These are phyloP conservation scores for Protonibea diacanthus DNA, from an alignment of 2,797 vertebrate genomes.

Conservation along the genomic window DNA sequence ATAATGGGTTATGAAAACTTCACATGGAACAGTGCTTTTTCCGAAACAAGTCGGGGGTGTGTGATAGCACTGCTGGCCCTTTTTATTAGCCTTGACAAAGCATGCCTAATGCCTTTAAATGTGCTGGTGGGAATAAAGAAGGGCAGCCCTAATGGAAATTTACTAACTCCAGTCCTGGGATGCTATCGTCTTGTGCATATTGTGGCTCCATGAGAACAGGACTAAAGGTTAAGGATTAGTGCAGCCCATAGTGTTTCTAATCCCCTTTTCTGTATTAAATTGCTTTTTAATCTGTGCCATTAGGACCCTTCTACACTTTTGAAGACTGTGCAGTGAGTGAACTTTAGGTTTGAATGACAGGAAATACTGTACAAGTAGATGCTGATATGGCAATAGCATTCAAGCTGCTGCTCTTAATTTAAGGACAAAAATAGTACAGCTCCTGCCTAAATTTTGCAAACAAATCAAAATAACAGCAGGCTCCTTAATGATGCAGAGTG, in stretches of 20 bases:
- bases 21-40: conserved; percentile 78
- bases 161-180: conserved; percentile 78
- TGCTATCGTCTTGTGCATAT: conserved; percentile 80
- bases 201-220: conserved; percentile 79
- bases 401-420: conserved; percentile 16
- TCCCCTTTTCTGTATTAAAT: conserved; percentile 84
- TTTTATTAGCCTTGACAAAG: conserved; percentile 82
- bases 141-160: conserved; percentile 81
- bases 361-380: conserved; percentile 59
- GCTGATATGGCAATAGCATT: conserved; percentile 47
- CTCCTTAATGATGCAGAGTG: conserved; percentile 20
- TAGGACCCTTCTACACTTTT: conserved; percentile 73
- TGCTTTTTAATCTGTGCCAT: conserved; percentile 82
- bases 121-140: conserved; percentile 81
- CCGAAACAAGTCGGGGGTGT: conserved; percentile 73
- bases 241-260: conserved; percentile 79
- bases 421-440: conserved; percentile 44
- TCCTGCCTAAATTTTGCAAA: background rate
- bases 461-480: conserved; percentile 15
- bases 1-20: conserved; percentile 82
- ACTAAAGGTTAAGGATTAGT: conserved; percentile 85
- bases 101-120: conserved; percentile 83
- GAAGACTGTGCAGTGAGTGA: conserved; percentile 66
- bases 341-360: conserved; percentile 74
- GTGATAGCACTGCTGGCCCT: conserved; percentile 71